A percentile compares a stretch with the other conserved stretches of the same genome.
Conservation (phyloP, 2,797 vertebrate genomes). For the Schizothorax lantsangensis region DNA sequence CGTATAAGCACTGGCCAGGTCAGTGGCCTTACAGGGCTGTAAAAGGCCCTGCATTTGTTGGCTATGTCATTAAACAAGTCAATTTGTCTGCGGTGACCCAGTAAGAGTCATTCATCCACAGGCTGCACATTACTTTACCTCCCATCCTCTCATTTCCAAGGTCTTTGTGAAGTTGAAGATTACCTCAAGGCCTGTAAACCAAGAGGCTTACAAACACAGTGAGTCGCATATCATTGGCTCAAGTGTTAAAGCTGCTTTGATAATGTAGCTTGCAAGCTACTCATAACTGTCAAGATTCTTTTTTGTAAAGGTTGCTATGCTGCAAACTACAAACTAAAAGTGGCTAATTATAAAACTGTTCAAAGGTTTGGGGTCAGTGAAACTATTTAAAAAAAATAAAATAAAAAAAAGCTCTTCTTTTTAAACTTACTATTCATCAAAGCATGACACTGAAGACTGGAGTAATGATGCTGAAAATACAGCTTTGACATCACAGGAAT, state of each 20-base stretch:
- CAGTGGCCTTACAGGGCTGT: conserved; percentile 47
- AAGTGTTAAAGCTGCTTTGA: conserved; percentile 3
- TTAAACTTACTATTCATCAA: neutral
- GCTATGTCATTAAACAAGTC: conserved; percentile 43
- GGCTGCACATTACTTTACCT: conserved; percentile 20
- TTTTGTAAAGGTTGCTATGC: neutral
- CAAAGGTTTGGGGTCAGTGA: neutral
- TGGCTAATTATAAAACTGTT: neutral
- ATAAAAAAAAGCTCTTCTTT: neutral
- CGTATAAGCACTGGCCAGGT: conserved; percentile 37
- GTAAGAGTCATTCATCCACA: conserved; percentile 44
- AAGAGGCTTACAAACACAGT: conserved; percentile 14
- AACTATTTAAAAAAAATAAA: too few species aligned
- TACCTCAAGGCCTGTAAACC: conserved; percentile 45
- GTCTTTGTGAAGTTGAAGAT: conserved; percentile 45
- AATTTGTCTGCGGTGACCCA: conserved; percentile 45
- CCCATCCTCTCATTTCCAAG: conserved; percentile 40
- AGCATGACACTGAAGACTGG: neutral
- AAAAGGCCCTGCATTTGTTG: conserved; percentile 40
- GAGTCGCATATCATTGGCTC: neutral
- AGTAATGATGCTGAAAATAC: neutral
- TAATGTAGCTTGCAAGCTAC: neutral
- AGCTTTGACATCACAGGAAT: neutral
- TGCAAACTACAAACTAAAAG: neutral
- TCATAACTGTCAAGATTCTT: neutral